phyloP scores from a whole-genome alignment of 2,888 invertebrate genomes.

The Drosophila crucigera region DNA sequence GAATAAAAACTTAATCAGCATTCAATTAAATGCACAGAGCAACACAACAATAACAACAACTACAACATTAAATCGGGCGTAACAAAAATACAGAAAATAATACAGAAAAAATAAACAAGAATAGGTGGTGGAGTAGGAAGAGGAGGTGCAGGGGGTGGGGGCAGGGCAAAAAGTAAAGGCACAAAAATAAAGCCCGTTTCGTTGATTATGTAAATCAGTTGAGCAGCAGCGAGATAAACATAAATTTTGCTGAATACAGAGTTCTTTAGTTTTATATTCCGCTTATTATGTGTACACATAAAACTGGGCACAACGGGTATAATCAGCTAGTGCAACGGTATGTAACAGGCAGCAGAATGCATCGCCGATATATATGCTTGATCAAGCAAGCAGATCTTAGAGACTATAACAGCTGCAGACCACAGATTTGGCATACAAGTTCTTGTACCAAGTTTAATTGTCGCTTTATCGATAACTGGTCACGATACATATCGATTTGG shows the following conservation, averaged over 20 bases:
- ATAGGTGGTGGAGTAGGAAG: not conserved
- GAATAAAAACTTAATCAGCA: slow-evolving; percentile 79
- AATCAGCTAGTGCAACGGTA: not conserved
- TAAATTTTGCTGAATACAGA: slow-evolving; percentile 69
- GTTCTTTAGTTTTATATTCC: slow-evolving; percentile 63
- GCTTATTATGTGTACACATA: not conserved
- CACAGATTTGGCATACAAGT: not conserved
- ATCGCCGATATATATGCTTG: not conserved
- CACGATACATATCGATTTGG: not conserved
- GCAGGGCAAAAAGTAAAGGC: slow-evolving; percentile 6
- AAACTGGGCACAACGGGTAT: not conserved
- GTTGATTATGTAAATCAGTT: slow-evolving; percentile 77
- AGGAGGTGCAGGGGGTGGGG: not conserved
- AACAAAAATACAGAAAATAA: slow-evolving; percentile 6
- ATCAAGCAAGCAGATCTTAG: not conserved
- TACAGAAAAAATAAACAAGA: slow-evolving; percentile 2
- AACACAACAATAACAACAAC: slow-evolving; percentile 1
- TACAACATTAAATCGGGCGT: not conserved
- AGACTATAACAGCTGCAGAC: not conserved
- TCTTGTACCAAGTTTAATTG: not conserved
- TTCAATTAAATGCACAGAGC: slow-evolving; percentile 74
- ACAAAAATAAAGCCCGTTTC: slow-evolving; percentile 53
- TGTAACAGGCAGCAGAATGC: not conserved
- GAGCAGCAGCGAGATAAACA: slow-evolving; percentile 70
- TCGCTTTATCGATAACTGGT: not conserved